phyloP scores from a whole-genome alignment of 1,140 invertebrate genomes.

The Caenorhabditis inopinata region DNA sequence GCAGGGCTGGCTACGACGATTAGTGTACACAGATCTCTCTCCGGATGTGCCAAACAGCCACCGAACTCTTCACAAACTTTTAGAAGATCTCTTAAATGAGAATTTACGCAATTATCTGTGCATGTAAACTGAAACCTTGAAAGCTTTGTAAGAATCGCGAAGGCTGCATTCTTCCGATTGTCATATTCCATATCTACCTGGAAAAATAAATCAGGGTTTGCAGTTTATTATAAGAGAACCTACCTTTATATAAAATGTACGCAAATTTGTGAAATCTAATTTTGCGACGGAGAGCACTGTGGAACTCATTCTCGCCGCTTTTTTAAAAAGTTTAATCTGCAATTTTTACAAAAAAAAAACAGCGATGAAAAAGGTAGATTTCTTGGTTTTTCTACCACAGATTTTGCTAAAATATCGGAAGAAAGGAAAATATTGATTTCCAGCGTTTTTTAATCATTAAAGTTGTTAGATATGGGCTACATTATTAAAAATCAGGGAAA shows the following conservation, averaged over 20 bases:
- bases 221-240: background rate
- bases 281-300: background rate
- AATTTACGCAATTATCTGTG: no score
- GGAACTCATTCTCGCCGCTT: background rate
- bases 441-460: no score
- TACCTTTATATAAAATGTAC: background rate
- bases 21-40: background rate
- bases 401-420: no score
- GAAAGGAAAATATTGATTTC: no score
- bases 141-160: background rate
- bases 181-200: conserved; percentile 8
- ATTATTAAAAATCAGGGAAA: no score
- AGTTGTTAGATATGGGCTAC: no score
- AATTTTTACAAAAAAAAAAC: no score
- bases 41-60: background rate
- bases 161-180: conserved; percentile 1
- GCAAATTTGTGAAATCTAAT: background rate
- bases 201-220: background rate
- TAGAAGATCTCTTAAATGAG: background rate
- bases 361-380: no score
- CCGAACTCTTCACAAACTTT: background rate
- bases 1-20: background rate
- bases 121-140: background rate
- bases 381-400: no score
- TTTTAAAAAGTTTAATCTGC: no score